Conservation (phyloP, 2,113 vertebrate genomes). For the Ibidorhyncha struthersii region DNA sequence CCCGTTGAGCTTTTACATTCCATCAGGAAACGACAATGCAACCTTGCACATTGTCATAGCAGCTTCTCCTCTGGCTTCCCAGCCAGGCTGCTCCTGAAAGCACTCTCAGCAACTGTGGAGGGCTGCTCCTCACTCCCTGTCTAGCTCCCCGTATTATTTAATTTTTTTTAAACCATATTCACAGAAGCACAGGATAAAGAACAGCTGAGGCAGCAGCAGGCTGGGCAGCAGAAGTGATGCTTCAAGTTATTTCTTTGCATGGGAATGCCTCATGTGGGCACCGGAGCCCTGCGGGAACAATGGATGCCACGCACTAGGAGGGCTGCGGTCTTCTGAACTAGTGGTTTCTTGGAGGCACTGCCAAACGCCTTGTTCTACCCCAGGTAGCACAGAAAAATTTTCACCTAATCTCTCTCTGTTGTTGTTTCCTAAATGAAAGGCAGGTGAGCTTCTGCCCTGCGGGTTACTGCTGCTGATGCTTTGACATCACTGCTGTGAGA, state of each 20-base stretch:
- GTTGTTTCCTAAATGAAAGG: background rate
- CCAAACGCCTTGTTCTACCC: background rate
- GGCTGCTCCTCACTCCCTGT: background rate
- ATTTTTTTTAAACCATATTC: background rate
- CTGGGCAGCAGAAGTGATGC: background rate
- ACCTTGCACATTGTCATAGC: background rate
- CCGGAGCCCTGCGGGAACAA: background rate
- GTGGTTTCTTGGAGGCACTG: background rate
- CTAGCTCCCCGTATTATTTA: background rate
- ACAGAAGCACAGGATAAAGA: background rate
- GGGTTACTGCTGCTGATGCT: background rate
- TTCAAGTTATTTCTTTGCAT: background rate
- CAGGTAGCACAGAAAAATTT: background rate
- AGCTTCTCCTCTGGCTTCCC: background rate
- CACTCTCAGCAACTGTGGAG: background rate
- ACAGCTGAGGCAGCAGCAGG: background rate
- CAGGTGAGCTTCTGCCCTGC: background rate
- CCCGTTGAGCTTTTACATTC: background rate
- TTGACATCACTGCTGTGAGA: background rate
- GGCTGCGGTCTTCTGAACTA: rapidly evolving
- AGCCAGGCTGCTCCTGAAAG: background rate
- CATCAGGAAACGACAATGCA: background rate
- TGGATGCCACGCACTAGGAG: background rate
- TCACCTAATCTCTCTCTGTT: background rate
- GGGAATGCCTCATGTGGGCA: rapidly evolving